These are phyloP conservation scores for Thunnus albacares DNA, from an alignment of 2,797 vertebrate species.

Conservation along the genomic window DNA sequence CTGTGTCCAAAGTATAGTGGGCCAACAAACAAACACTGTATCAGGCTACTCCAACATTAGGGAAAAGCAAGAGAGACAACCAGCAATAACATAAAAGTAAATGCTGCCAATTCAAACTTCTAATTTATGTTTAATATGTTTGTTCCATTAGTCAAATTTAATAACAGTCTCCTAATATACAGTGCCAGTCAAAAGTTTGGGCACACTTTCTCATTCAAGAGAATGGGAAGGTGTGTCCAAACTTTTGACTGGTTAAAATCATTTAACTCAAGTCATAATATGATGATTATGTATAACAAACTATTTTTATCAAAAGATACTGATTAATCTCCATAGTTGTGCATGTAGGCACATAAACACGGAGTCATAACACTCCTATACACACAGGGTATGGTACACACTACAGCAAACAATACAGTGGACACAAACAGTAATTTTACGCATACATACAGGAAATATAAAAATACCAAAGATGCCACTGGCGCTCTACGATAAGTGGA, in stretches of 20 bases:
- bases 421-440: background rate
- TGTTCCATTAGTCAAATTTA: background rate
- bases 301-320: background rate
- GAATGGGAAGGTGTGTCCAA: too few relatives aligned
- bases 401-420: too few relatives aligned
- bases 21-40: background rate
- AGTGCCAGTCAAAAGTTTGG: too few relatives aligned
- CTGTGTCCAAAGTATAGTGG: background rate
- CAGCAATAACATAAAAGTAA: background rate
- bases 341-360: too few relatives aligned
- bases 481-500: background rate
- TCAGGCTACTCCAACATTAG: conserved; percentile 1
- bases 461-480: background rate
- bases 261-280: background rate
- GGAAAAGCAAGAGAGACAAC: background rate
- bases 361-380: too few relatives aligned
- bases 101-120: background rate
- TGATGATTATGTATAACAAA: background rate
- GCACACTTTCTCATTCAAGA: too few relatives aligned
- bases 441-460: background rate
- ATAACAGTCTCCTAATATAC: background rate
- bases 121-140: background rate
- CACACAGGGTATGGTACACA: background rate
- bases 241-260: too few relatives aligned
- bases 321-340: too few relatives aligned